A percentile compares a stretch with the other conserved stretches of the same genome.
phyloP scores from a whole-genome alignment of 2,888 invertebrate genomes.

The Hydropsyche betteni region DNA sequence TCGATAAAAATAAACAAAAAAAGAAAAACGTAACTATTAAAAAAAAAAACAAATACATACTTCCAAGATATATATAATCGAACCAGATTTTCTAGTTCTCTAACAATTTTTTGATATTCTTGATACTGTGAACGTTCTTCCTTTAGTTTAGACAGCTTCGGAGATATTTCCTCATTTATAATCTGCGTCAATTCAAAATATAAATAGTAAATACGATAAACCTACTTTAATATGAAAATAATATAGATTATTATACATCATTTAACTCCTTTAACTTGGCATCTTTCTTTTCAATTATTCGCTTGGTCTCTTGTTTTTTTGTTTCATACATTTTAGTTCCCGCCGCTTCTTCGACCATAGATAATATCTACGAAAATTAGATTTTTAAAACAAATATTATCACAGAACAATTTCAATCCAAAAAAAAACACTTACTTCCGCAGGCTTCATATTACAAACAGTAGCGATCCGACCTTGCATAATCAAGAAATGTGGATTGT shows the following conservation, averaged over 20 bases:
- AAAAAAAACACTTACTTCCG: conserved; percentile 75
- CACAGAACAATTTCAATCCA: neutral
- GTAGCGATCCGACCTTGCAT: conserved; percentile 99
- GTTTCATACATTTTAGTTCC: conserved; percentile 97
- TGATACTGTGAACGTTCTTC: conserved; percentile 85
- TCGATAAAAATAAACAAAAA: neutral
- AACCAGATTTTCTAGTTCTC: conserved; percentile 84
- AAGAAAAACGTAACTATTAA: neutral
- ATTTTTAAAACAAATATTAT: conserved; percentile 18
- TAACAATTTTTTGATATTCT: conserved; percentile 85
- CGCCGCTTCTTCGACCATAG: conserved; percentile 99
- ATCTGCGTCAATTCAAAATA: conserved; percentile 57
- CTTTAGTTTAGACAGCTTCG: conserved; percentile 84
- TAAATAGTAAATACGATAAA: neutral
- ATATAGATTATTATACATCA: conserved; percentile 61
- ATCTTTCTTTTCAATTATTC: conserved; percentile 92
- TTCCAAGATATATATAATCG: conserved; percentile 79
- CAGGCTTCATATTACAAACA: conserved; percentile 98
- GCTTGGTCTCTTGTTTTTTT: conserved; percentile 87
- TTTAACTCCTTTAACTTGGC: conserved; percentile 87
- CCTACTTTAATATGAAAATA: neutral
- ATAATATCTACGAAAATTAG: conserved; percentile 72
- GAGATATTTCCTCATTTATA: conserved; percentile 87
- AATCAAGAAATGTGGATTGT: conserved; percentile 99
- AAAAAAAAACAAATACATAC: conserved; percentile 60